A percentile compares a stretch with the other conserved stretches of the same genome.
Evolutionary conservation across 2,797 vertebrate genomes (phyloP).

Genomic region (Telmatherina bonti): DNA sequence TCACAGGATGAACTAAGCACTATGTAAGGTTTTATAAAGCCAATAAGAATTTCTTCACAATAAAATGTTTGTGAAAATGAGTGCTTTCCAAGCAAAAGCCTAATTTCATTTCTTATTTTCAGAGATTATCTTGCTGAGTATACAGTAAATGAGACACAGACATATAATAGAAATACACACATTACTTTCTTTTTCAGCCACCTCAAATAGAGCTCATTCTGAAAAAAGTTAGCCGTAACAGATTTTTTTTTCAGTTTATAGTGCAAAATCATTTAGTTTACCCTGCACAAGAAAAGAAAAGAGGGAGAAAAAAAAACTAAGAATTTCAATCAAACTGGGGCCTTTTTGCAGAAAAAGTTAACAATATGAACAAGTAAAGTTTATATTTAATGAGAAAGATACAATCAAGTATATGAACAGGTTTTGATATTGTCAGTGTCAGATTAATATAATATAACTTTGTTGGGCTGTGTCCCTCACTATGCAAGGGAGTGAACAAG

Average conservation of each 20-base stretch:
- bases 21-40: conserved; percentile 38
- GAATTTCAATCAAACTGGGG: background rate
- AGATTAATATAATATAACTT: background rate
- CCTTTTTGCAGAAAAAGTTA: background rate
- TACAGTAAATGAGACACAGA: conserved; percentile 23
- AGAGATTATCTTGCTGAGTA: conserved; percentile 30
- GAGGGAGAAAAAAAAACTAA: conserved; percentile 15
- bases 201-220: conserved; percentile 49
- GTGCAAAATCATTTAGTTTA: conserved; percentile 75
- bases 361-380: background rate
- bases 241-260: conserved; percentile 75
- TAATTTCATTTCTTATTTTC: conserved; percentile 27
- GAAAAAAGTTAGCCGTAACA: conserved; percentile 62
- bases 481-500: conserved; percentile 1
- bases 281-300: conserved; percentile 53
- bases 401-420: conserved; percentile 6
- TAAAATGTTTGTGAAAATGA: conserved; percentile 38
- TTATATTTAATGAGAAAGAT: conserved; percentile 13
- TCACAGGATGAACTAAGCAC: conserved; percentile 47
- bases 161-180: conserved; percentile 37
- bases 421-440: background rate
- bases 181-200: conserved; percentile 52
- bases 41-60: conserved; percentile 53
- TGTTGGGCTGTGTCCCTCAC: background rate
- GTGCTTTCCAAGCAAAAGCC: conserved; percentile 32